A percentile compares a stretch with the other conserved stretches of the same genome.
These are phyloP conservation scores for Catajapyx aquilonaris DNA, from an alignment of 1,140 invertebrate species.

Conservation along the genomic window DNA sequence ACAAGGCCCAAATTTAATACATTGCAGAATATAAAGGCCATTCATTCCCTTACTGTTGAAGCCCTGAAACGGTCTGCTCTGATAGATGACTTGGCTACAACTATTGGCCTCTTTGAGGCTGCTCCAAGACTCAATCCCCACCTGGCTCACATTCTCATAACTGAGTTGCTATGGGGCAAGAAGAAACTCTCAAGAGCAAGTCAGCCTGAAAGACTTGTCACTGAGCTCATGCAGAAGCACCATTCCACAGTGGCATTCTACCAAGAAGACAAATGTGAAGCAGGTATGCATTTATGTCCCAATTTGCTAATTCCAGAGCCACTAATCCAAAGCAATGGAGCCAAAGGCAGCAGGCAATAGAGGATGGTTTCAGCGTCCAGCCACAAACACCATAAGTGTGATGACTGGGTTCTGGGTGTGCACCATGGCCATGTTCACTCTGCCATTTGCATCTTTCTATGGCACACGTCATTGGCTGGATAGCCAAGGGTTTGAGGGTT, in stretches of 20 bases:
- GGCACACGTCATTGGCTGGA: slow-evolving; percentile 35
- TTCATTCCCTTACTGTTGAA: slow-evolving; percentile 48
- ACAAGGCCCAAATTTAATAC: slow-evolving; percentile 13
- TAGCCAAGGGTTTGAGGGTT: slow-evolving; percentile 19
- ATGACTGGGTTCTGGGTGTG: slow-evolving; percentile 46
- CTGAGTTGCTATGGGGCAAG: slow-evolving; percentile 61
- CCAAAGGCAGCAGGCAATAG: no score
- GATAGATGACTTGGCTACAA: slow-evolving; percentile 35
- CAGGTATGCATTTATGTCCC: no score
- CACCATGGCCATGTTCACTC: slow-evolving; percentile 57
- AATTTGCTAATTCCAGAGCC: no score
- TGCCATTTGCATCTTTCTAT: slow-evolving; percentile 55
- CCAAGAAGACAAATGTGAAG: no score
- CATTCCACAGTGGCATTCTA: no score
- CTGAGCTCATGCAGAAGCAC: no score
- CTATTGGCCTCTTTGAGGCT: slow-evolving; percentile 30
- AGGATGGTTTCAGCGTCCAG: no score
- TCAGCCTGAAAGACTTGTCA: no score
- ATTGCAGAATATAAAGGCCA: slow-evolving; percentile 42
- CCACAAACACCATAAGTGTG: slow-evolving; percentile 16
- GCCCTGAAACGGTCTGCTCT: slow-evolving; percentile 40
- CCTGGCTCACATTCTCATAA: slow-evolving; percentile 50
- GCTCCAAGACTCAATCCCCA: slow-evolving; percentile 42
- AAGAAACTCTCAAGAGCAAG: no score
- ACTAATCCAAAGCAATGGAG: slow-evolving; percentile 3